Evolutionary conservation across 2,797 vertebrate species (phyloP), one percentile per base, ranked within the genome.

Genomic region (Malurus splendens): DNA sequence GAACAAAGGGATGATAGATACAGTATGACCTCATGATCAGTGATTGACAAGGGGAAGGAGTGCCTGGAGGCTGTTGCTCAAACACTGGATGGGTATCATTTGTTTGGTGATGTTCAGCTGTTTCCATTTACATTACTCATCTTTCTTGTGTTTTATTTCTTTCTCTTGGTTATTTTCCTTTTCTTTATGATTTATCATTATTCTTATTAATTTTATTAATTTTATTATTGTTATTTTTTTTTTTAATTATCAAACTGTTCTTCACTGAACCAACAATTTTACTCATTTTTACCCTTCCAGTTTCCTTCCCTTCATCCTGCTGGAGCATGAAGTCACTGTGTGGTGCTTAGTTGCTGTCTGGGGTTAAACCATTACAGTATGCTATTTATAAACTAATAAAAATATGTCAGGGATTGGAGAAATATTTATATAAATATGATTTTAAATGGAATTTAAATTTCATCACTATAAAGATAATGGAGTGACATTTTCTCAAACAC

Each of bases 11-110:
- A 20, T 51, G 17, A 57, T 14, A 22, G 14, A 20, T 12, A 41
- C 2, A 25, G 10, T 47, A 9, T 72, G 66, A 23, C 12, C 23
- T 28, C 39, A 23, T 41, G 12, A 25, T 39, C 45, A 79, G 12
- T 7, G 52, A 12, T 1, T 59, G 39, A 18, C 0, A 1, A 59
- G 10, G 12, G 19, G 14, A 5, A 18, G 5, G 17, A 51, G 32
- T 78, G 14, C 12, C 32, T 45, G 24, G 8, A 59, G 18, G 24
- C 5, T 39, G 6, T 28, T 64, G 10, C 9, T 68, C 6, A 10
- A 24, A 30, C 4, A 47, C 16, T 23, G 27, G 12, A 19, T 56
- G 3, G 8, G 2, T 10, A 38, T 62, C 5, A 11, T 47, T 41
- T 47, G 4, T 39, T 52, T 72, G 18, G 10, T n/a, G 32, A 20